Evolutionary conservation across 1,140 invertebrate species (phyloP), one percentile per base, ranked within the genome.

Genomic region (Anastatus disparis): DNA sequence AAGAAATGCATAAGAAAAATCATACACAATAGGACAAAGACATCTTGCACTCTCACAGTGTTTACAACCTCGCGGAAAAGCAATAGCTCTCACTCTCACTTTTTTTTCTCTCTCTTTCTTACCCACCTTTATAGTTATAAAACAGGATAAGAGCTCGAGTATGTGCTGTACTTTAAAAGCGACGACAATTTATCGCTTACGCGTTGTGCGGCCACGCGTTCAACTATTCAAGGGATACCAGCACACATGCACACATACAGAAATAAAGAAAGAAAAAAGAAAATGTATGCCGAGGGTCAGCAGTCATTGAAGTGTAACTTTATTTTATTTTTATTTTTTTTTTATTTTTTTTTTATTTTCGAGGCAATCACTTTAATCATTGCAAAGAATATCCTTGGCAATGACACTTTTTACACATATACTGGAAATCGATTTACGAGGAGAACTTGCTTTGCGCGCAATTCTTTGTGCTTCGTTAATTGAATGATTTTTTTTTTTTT

Each of bases 341-440:
- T 35, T 35, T 35, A 6, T 10, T 10, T 35, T 35, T 35, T 35
- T 35, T 35, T 35, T 35, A 35, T 10, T 35, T 35, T 35, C 4
- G 10, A 4, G 4, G 31, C 31, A 35, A 35, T 10, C 31, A 4
- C 31, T 35, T 35, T 35, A 10, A 35, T 35, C 10, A 4, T 35
- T 72, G 29, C n/a, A n/a, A n/a, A n/a, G n/a, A n/a, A n/a, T n/a
- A n/a, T n/a, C 50, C 63, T 65, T 35, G 64, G 40, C 52, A 66
- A 56, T 66, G 52, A 56, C 64, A 66, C 64, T 56, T 56, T 66
- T 66, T 66, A 66, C 64, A 66, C n/a, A n/a, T n/a, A n/a, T n/a
- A 26, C 55, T 59, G 55, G 27, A 38, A 59, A 75, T 77, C 72
- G 70, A 73, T 75, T 75, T 72, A 74, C 63, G 71, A 76, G 71